A percentile compares a stretch with the other conserved stretches of the same genome.
Conservation (phyloP, 1,140 invertebrate genomes). For the Pogonomyrmex barbatus region DNA sequence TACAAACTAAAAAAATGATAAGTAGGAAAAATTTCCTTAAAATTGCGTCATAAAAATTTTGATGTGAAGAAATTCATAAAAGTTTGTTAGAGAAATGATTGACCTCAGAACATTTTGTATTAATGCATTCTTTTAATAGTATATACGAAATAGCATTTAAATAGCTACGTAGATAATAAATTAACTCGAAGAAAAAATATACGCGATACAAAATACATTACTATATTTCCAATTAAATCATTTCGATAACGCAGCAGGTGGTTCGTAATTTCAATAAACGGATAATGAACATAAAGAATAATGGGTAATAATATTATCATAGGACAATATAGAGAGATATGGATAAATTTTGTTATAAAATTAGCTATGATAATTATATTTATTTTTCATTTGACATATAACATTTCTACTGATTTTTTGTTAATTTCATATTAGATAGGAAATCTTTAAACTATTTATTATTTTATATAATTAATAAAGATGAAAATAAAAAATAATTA, state of each 20-base stretch:
- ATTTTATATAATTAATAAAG: neutral
- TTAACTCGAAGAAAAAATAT: neutral
- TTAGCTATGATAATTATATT: neutral
- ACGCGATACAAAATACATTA: constrained; percentile 4
- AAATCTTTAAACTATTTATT: neutral
- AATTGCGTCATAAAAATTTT: too few species aligned
- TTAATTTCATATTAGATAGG: neutral
- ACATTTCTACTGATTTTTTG: neutral
- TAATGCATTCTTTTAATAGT: neutral
- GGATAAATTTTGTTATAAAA: neutral
- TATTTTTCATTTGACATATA: neutral
- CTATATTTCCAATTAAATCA: constrained; percentile 13
- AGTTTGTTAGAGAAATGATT: neutral
- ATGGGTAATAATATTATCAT: neutral
- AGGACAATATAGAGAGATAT: neutral
- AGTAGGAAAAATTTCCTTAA: too few species aligned
- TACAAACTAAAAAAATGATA: too few species aligned
- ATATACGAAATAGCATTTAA: neutral
- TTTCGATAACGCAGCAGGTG: constrained; percentile 41
- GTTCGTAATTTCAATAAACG: constrained; percentile 23
- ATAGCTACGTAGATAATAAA: constrained; percentile 8
- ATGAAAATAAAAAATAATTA: neutral
- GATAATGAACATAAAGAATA: neutral
- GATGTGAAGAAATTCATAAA: neutral
- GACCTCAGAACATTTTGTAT: too few species aligned